phyloP scores from a whole-genome alignment of 2,113 vertebrate genomes.

The Misgurnus mizolepis region DNA sequence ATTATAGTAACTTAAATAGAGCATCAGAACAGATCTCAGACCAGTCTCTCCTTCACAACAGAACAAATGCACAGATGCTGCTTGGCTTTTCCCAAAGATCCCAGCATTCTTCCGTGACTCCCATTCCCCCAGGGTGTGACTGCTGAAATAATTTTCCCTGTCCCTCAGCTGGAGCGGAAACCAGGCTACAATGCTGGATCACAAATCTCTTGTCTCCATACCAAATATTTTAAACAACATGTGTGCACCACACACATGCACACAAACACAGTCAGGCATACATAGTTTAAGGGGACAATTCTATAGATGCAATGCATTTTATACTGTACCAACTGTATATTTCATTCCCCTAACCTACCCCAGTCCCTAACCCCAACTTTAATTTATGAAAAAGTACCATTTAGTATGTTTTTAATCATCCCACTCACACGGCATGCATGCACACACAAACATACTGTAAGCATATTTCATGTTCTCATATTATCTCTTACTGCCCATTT shows the following conservation, averaged over 20 bases:
- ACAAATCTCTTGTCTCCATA: constrained; percentile 11
- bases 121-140: constrained; percentile 22
- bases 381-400: no score
- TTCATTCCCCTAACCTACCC: no score
- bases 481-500: no score
- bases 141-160: constrained; percentile 7
- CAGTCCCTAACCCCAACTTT: no score
- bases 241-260: neutral
- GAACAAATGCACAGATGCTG: constrained; percentile 35
- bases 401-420: no score
- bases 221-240: neutral
- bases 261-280: neutral
- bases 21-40: neutral
- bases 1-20: constrained; percentile 1
- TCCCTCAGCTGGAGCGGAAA: constrained; percentile 41
- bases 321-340: no score
- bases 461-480: no score
- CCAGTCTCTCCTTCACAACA: constrained; percentile 33
- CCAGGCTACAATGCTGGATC: constrained; percentile 25
- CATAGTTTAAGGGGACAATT: neutral
- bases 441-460: no score
- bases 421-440: no score
- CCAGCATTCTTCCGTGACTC: constrained; percentile 35
- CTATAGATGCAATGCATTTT: no score
- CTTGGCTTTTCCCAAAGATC: constrained; percentile 45